phyloP scores from a whole-genome alignment of 2,113 vertebrate species.

The Callochromis pleurospilus region DNA sequence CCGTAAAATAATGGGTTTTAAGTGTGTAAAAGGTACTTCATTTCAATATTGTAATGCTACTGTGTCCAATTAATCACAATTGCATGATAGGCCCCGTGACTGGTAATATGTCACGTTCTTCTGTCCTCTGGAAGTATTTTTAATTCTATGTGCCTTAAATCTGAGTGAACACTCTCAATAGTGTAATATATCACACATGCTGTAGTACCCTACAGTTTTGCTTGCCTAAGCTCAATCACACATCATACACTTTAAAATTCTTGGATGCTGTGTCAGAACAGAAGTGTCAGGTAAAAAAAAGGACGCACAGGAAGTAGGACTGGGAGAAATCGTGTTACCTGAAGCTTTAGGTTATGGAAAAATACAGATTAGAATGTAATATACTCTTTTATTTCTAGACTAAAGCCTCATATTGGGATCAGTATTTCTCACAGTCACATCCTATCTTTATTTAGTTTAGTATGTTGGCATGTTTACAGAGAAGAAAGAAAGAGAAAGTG shows the following conservation, averaged over 20 bases:
- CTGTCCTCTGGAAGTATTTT: conserved; percentile 42
- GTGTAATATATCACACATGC: conserved; percentile 47
- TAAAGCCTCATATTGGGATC: background rate
- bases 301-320: background rate
- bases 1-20: conserved; percentile 52
- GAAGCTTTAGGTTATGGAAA: background rate
- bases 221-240: conserved; percentile 49
- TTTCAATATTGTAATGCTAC: conserved; percentile 54
- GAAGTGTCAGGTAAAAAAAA: background rate
- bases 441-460: background rate
- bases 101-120: conserved; percentile 40
- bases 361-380: background rate
- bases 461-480: background rate
- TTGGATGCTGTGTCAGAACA: background rate
- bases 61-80: conserved; percentile 36
- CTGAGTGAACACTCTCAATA: conserved; percentile 52
- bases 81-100: conserved; percentile 15
- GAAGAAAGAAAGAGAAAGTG: background rate
- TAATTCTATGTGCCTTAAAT: conserved; percentile 58
- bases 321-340: background rate
- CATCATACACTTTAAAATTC: conserved; percentile 29
- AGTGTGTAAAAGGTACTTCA: conserved; percentile 56
- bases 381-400: background rate
- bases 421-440: background rate
- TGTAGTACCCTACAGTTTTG: conserved; percentile 19